Evolutionary conservation across 30 jellyfish, hydroid and myxozoan species (phyloP).

Genomic region (Pelagia noctiluca): DNA sequence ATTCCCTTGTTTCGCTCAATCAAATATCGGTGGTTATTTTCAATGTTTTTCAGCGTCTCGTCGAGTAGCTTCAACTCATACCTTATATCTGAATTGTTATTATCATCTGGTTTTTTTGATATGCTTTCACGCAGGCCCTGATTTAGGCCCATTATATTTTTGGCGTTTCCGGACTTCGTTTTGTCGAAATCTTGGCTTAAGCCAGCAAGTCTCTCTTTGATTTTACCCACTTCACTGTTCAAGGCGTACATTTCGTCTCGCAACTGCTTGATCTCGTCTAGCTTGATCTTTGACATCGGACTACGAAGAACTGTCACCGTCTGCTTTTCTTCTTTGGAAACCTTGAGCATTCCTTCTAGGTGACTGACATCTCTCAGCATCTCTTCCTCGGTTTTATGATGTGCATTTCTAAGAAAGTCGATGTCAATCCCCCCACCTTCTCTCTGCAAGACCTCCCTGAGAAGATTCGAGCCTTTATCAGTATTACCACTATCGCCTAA

Average conservation of each 20-base stretch:
- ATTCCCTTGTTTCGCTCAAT: constrained; percentile 70
- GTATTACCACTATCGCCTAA: constrained; percentile 49
- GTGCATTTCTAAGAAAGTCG: constrained; percentile 64
- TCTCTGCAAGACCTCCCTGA: constrained; percentile 30
- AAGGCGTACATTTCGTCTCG: constrained; percentile 91
- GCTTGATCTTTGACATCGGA: constrained; percentile 96
- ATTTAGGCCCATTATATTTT: too few relatives aligned
- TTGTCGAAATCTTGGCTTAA: constrained; percentile 34
- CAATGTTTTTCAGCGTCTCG: constrained; percentile 69
- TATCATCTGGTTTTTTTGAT: too few relatives aligned
- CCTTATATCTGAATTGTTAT: constrained; percentile 46
- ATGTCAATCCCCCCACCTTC: constrained; percentile 68
- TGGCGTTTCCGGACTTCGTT: constrained; percentile 4
- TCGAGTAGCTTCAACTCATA: constrained; percentile 63
- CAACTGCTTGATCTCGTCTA: constrained; percentile 82
- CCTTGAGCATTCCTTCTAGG: constrained; percentile 89
- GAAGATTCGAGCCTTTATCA: background rate
- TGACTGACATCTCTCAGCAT: constrained; percentile 82
- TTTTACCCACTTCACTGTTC: constrained; percentile 50
- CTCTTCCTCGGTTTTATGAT: constrained; percentile 87
- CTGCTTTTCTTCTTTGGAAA: constrained; percentile 74
- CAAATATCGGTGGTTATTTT: constrained; percentile 82
- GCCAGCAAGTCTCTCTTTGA: constrained; percentile 49
- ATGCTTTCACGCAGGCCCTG: too few relatives aligned
- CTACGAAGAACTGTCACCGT: constrained; percentile 94